Conservation (phyloP, 2,888 invertebrate species). For the Chrysomela aeneicollis region DNA sequence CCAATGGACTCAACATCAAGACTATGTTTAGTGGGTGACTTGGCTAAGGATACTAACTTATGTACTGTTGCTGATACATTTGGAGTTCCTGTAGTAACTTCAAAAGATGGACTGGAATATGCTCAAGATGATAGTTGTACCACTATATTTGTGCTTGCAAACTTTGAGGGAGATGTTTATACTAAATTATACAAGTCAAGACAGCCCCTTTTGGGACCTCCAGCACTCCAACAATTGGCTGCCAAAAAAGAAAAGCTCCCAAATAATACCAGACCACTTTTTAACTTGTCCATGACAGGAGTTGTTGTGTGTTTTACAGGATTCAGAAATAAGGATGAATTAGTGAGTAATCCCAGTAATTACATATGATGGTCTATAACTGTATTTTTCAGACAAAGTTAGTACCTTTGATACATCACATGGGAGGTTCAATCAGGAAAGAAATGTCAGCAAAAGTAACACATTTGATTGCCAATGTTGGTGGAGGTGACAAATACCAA, state of each 20-base stretch:
- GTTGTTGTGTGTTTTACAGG: slow-evolving; percentile 92
- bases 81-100: slow-evolving; percentile 69
- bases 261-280: slow-evolving; percentile 81
- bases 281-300: slow-evolving; percentile 87
- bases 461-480: slow-evolving; percentile 90
- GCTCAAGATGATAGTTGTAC: slow-evolving; percentile 67
- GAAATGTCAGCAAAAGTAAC: slow-evolving; percentile 90
- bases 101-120: slow-evolving; percentile 69
- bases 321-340: slow-evolving; percentile 86
- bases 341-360: slow-evolving; percentile 70
- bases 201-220: slow-evolving; percentile 81
- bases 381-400: slow-evolving; percentile 74
- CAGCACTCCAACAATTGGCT: slow-evolving; percentile 79
- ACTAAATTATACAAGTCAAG: slow-evolving; percentile 71
- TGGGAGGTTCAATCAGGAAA: slow-evolving; percentile 95
- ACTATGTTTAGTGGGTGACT: slow-evolving; percentile 71
- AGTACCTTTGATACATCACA: slow-evolving; percentile 90
- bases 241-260: slow-evolving; percentile 77
- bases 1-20: slow-evolving; percentile 62
- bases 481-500: slow-evolving; percentile 92
- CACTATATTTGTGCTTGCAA: slow-evolving; percentile 76
- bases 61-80: slow-evolving; percentile 69
- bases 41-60: slow-evolving; percentile 64
- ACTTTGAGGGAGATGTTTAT: slow-evolving; percentile 77
- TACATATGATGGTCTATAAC: neutral